phyloP scores from a whole-genome alignment of 2,797 vertebrate genomes.

The Hapalemur alaotrensis region DNA sequence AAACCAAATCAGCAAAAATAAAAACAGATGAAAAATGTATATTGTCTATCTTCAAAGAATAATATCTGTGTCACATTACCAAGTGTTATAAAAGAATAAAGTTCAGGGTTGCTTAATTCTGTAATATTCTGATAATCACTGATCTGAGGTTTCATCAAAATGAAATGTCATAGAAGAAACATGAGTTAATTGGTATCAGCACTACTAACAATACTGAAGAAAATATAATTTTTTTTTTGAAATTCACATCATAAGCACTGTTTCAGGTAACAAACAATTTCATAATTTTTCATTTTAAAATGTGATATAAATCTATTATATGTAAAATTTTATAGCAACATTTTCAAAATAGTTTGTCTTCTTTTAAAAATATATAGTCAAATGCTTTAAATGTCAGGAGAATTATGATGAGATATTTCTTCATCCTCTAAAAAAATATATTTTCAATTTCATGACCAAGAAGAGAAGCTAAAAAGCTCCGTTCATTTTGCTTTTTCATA shows the following conservation, averaged over 20 bases:
- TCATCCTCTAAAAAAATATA: slow-evolving; percentile 6
- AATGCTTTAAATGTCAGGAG: slow-evolving; percentile 39
- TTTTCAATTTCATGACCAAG: slow-evolving; percentile 66
- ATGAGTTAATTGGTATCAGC: neutral
- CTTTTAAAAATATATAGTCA: slow-evolving; percentile 34
- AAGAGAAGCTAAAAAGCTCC: slow-evolving; percentile 75
- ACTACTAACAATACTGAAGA: slow-evolving; percentile 1
- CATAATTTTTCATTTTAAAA: neutral
- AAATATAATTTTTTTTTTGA: slow-evolving; percentile 52
- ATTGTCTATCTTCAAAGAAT: neutral
- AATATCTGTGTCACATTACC: neutral
- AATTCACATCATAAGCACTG: neutral
- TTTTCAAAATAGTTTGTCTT: slow-evolving; percentile 22
- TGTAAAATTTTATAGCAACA: slow-evolving; percentile 37
- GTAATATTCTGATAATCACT: neutral
- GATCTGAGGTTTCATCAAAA: slow-evolving; percentile 26
- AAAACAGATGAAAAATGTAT: neutral
- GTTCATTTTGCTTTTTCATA: slow-evolving; percentile 48
- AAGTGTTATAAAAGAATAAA: neutral
- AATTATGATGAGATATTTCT: slow-evolving; percentile 19
- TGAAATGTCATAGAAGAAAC: neutral
- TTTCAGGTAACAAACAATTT: neutral
- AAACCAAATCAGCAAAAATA: neutral
- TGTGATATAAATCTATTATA: neutral
- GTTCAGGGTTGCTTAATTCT: slow-evolving; percentile 24